phyloP scores from a whole-genome alignment of 1,140 invertebrate genomes.

The Lasioglossum baleicum region DNA sequence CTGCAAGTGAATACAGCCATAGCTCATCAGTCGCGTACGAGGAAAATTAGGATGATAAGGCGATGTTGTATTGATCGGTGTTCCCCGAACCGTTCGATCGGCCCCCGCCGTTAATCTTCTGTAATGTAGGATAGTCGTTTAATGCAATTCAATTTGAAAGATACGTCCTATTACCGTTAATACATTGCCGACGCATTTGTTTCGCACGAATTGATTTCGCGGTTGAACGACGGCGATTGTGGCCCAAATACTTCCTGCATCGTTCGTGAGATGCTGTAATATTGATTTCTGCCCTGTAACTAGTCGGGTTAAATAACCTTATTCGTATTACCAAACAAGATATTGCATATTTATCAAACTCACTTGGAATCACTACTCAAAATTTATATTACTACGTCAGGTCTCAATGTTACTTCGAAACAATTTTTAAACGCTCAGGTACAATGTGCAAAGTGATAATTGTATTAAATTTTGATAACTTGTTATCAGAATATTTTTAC shows the following conservation, averaged over 20 bases:
- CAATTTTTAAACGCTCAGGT: no score
- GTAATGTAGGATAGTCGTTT: slow-evolving; percentile 36
- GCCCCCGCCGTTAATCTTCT: slow-evolving; percentile 18
- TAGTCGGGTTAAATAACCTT: not conserved
- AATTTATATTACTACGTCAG: no score
- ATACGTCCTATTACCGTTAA: slow-evolving; percentile 46
- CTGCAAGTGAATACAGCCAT: slow-evolving; percentile 58
- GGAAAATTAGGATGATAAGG: slow-evolving; percentile 62
- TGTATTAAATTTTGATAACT: no score
- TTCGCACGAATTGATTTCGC: slow-evolving; percentile 40
- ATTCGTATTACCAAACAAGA: not conserved
- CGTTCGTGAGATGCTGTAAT: not conserved
- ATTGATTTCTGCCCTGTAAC: no score
- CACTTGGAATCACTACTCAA: no score
- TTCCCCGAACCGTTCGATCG: slow-evolving; percentile 32
- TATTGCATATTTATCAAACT: no score
- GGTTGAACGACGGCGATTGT: slow-evolving; percentile 4
- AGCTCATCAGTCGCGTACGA: slow-evolving; percentile 53
- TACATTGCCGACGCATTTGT: slow-evolving; percentile 35
- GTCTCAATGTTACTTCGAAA: no score
- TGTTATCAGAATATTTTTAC: no score
- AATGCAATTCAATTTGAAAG: slow-evolving; percentile 50
- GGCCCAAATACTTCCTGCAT: not conserved
- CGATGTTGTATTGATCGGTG: slow-evolving; percentile 39
- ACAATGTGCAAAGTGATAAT: no score